A percentile compares a stretch with the other conserved stretches of the same genome.
phyloP scores from a whole-genome alignment of 1,140 invertebrate genomes.

The Alviniconcha marisindica region DNA sequence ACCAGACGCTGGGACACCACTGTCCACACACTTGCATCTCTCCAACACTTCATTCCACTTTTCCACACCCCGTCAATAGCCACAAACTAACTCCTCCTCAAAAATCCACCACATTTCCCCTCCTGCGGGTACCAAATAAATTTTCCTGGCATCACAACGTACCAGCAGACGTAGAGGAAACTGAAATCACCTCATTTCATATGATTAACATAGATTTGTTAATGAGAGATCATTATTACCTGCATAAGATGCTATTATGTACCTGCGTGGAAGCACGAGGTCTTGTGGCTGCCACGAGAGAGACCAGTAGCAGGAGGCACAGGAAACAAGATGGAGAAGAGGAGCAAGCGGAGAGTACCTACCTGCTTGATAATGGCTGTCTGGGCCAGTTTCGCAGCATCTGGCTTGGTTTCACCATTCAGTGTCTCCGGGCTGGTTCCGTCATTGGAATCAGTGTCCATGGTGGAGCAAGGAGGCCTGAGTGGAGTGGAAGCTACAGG shows the following conservation, averaged over 20 bases:
- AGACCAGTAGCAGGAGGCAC: not conserved
- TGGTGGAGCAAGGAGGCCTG: conserved; percentile 42
- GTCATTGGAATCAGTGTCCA: conserved; percentile 74
- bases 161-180: not conserved
- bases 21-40: too few relatives aligned
- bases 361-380: conserved; percentile 76
- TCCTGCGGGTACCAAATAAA: too few relatives aligned
- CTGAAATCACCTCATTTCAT: conserved; percentile 56
- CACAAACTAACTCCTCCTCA: too few relatives aligned
- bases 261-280: conserved; percentile 52
- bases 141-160: too few relatives aligned
- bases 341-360: conserved; percentile 37
- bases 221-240: conserved; percentile 66
- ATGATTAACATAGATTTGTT: conserved; percentile 73
- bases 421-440: conserved; percentile 65
- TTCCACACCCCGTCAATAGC: too few relatives aligned
- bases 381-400: conserved; percentile 73
- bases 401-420: conserved; percentile 73
- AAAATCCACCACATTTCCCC: too few relatives aligned
- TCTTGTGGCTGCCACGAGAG: conserved; percentile 18
- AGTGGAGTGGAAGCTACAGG: conserved; percentile 36
- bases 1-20: too few relatives aligned
- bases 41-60: too few relatives aligned
- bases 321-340: conserved; percentile 2
- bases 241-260: conserved; percentile 57